Evolutionary conservation across 2,797 vertebrate species (phyloP).

Genomic region (Pangasius djambal): DNA sequence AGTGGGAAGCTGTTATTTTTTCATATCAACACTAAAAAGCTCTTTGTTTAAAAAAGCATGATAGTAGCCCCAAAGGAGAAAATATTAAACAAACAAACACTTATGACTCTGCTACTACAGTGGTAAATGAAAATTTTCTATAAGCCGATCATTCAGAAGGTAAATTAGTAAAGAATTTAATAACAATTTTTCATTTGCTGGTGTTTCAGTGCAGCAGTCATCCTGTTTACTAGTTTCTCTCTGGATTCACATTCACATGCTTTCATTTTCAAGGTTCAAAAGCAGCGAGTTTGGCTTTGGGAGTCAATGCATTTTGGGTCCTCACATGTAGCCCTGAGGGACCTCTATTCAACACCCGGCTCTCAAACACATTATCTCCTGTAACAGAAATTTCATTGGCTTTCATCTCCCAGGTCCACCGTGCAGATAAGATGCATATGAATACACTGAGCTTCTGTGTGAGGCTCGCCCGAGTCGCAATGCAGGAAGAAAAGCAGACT

Average conservation of each 20-base stretch:
- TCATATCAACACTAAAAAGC: not conserved
- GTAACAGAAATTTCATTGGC: slow-evolving; percentile 53
- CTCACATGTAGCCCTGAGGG: slow-evolving; percentile 43
- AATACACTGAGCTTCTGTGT: slow-evolving; percentile 24
- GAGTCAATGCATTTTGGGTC: slow-evolving; percentile 40
- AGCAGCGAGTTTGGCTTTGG: slow-evolving; percentile 41
- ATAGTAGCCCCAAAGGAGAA: not conserved
- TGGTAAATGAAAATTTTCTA: not conserved
- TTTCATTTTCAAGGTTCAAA: slow-evolving; percentile 67
- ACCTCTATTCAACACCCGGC: slow-evolving; percentile 44
- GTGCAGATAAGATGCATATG: slow-evolving; percentile 59
- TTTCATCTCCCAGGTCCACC: slow-evolving; percentile 51
- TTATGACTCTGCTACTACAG: not conserved
- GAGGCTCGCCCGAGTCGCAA: slow-evolving; percentile 16
- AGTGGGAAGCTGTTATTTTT: not conserved
- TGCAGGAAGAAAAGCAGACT: slow-evolving; percentile 41
- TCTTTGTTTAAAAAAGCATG: not conserved
- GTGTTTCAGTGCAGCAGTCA: not conserved
- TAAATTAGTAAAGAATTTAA: not conserved
- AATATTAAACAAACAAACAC: not conserved
- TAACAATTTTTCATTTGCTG: not conserved
- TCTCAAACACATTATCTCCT: slow-evolving; percentile 54
- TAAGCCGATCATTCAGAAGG: not conserved
- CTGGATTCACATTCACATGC: slow-evolving; percentile 67
- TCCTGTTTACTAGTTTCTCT: slow-evolving; percentile 47